phyloP scores from a whole-genome alignment of 2,888 invertebrate species.

The Dendrolimus houi region DNA sequence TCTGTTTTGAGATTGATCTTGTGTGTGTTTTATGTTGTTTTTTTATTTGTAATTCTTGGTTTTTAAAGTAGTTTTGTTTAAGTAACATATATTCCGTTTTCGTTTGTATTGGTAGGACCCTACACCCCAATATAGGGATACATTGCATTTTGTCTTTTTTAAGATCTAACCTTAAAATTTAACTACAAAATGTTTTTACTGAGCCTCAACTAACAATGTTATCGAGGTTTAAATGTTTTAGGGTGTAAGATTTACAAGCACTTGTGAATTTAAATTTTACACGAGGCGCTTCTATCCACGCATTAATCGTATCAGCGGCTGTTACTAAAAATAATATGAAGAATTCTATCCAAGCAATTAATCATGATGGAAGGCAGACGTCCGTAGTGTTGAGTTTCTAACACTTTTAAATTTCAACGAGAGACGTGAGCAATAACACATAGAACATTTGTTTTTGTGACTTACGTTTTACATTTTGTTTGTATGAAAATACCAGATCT shows the following conservation, averaged over 20 bases:
- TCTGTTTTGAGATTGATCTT: too few species aligned
- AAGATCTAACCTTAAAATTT: too few species aligned
- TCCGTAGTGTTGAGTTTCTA: conserved; percentile 38
- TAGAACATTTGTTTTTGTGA: neutral
- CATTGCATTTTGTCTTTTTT: too few species aligned
- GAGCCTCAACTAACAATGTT: conserved; percentile 3
- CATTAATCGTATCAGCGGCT: conserved; percentile 12
- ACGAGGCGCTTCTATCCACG: conserved; percentile 8
- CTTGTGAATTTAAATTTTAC: conserved; percentile 19
- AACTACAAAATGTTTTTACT: too few species aligned
- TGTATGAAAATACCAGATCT: too few species aligned
- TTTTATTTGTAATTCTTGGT: too few species aligned
- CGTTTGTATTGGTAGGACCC: too few species aligned
- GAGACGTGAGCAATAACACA: neutral
- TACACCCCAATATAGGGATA: too few species aligned
- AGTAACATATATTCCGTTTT: too few species aligned
- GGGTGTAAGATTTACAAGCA: conserved; percentile 11
- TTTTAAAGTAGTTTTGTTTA: too few species aligned
- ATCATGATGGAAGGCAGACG: conserved; percentile 49
- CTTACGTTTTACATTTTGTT: too few species aligned
- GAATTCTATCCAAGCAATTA: conserved; percentile 27
- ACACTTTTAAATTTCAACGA: conserved; percentile 14
- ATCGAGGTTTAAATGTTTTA: neutral
- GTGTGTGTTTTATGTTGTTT: too few species aligned
- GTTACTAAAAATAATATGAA: conserved; percentile 33